These are phyloP conservation scores for Sebastes diaconus DNA, from an alignment of 2,797 vertebrate genomes.

Conservation along the genomic window DNA sequence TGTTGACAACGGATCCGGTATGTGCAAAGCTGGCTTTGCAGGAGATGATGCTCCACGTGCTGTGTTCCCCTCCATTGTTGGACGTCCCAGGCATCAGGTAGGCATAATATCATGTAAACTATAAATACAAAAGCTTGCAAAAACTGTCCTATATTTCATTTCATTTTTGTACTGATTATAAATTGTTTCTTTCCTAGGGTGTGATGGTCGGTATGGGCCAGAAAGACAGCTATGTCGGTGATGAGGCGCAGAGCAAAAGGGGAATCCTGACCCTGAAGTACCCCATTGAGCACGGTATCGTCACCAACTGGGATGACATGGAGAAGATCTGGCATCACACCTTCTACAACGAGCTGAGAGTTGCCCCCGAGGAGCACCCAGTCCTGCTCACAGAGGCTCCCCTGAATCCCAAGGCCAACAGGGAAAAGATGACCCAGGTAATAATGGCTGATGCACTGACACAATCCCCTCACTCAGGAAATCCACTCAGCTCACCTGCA, in stretches of 20 bases:
- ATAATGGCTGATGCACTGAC: slow-evolving; percentile 41
- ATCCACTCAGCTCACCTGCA: neutral
- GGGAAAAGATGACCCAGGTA: slow-evolving; percentile 99
- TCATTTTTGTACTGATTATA: neutral
- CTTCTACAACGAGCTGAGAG: slow-evolving; percentile 97
- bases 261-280: slow-evolving; percentile 98
- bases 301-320: slow-evolving; percentile 90
- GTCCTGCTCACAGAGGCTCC: slow-evolving; percentile 98
- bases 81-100: slow-evolving; percentile 98
- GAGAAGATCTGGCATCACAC: slow-evolving; percentile 94
- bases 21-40: slow-evolving; percentile 99
- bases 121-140: neutral
- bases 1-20: slow-evolving; percentile 97
- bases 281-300: slow-evolving; percentile 96
- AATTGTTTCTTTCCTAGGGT: slow-evolving; percentile 78
- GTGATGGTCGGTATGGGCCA: slow-evolving; percentile 99
- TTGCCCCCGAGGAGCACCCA: slow-evolving; percentile 97
- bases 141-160: neutral
- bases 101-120: neutral
- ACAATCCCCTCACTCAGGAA: neutral
- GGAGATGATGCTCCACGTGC: slow-evolving; percentile 97
- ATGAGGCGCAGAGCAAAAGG: slow-evolving; percentile 98
- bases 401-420: slow-evolving; percentile 96
- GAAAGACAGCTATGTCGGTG: slow-evolving; percentile 97
- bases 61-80: slow-evolving; percentile 97